phyloP scores from a whole-genome alignment of 2,888 invertebrate genomes.

The Thecocarcelia acutangulata region DNA sequence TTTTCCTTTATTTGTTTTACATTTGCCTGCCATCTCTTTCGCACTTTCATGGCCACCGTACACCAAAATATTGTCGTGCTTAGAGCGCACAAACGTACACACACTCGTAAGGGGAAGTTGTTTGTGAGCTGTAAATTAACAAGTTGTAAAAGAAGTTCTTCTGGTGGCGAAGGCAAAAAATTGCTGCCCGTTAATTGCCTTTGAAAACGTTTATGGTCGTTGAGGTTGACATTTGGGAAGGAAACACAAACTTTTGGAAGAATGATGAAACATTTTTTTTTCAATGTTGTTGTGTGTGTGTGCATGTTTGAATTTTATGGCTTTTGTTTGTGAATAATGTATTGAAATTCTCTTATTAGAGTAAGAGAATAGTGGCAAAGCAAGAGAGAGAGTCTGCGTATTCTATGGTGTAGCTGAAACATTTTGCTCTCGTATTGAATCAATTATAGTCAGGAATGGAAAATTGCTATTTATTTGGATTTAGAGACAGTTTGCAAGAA shows the following conservation, averaged over 20 bases:
- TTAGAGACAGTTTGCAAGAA: no score
- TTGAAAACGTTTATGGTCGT: slow-evolving; percentile 51
- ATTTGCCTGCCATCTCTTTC: slow-evolving; percentile 19
- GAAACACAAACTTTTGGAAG: slow-evolving; percentile 6
- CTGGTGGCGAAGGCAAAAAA: not conserved
- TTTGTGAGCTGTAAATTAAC: slow-evolving; percentile 34
- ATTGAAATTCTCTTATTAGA: slow-evolving; percentile 18
- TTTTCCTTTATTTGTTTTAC: slow-evolving; percentile 5
- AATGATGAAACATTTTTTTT: not conserved
- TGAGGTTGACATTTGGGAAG: slow-evolving; percentile 14
- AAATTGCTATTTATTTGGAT: no score
- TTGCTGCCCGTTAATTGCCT: slow-evolving; percentile 55
- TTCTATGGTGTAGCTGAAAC: not conserved
- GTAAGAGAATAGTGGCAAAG: not conserved
- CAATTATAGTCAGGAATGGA: no score
- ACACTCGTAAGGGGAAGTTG: slow-evolving; percentile 37
- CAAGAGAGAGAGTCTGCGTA: slow-evolving; percentile 41
- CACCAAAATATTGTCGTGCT: not conserved
- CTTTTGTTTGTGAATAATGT: slow-evolving; percentile 1
- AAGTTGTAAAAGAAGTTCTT: slow-evolving; percentile 18
- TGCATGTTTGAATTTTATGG: not conserved
- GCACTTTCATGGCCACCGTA: not conserved
- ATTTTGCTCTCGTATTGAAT: no score
- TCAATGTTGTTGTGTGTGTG: not conserved
- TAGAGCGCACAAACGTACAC: not conserved